Conservation (phyloP, 2,888 invertebrate species). For the Brachycybe producta region DNA sequence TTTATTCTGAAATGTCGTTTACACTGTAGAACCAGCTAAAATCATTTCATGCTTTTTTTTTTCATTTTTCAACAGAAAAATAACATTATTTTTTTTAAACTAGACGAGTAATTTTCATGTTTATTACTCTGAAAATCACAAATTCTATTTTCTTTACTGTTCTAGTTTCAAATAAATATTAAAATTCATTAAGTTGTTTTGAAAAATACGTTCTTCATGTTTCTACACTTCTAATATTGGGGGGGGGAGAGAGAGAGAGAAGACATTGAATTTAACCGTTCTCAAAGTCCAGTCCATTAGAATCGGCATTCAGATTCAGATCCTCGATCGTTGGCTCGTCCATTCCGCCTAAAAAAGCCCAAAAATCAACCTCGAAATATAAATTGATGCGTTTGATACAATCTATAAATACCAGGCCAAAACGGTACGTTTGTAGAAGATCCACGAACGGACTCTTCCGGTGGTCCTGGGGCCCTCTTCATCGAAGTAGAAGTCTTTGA, state of each 20-base stretch:
- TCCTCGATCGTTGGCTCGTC: constrained; percentile 28
- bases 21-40: too few species aligned
- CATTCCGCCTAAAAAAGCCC: constrained; percentile 28
- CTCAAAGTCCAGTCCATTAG: constrained; percentile 28
- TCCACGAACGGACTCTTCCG: constrained; percentile 56
- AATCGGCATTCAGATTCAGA: constrained; percentile 2
- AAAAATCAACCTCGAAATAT: too few species aligned
- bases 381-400: background rate
- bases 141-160: too few species aligned
- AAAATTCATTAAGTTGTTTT: constrained; percentile 2
- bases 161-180: too few species aligned
- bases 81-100: too few species aligned
- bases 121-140: too few species aligned
- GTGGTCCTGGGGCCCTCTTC: constrained; percentile 47
- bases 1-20: too few species aligned
- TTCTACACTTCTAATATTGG: constrained; percentile 21
- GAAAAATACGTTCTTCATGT: background rate
- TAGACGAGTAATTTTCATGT: too few species aligned
- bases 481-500: constrained; percentile 66
- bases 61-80: too few species aligned
- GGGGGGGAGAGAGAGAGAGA: too few species aligned
- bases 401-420: constrained; percentile 64
- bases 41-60: too few species aligned
- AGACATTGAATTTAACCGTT: too few species aligned
- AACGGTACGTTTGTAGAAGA: constrained; percentile 70